phyloP scores from a whole-genome alignment of 2,113 vertebrate species.

The Neogobius melanostomus region DNA sequence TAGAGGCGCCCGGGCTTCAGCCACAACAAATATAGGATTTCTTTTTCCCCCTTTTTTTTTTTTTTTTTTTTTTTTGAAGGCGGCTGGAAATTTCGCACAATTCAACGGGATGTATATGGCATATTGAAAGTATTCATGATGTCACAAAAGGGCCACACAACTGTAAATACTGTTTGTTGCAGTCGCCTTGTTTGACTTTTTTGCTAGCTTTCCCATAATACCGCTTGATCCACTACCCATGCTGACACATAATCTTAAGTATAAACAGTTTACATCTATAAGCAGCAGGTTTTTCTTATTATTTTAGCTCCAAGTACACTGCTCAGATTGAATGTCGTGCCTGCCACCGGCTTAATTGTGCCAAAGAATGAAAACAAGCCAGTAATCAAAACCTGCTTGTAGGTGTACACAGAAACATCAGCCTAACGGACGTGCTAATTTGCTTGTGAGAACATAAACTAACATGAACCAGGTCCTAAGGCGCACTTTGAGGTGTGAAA shows the following conservation, averaged over 20 bases:
- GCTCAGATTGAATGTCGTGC: background rate
- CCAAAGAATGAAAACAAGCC: background rate
- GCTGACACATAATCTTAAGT: too few relatives aligned
- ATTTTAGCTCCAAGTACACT: background rate
- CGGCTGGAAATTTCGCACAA: background rate
- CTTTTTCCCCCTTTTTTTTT: too few relatives aligned
- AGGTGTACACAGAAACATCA: background rate
- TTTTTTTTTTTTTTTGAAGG: background rate
- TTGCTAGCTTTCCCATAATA: background rate
- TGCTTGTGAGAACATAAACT: background rate
- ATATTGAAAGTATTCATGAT: background rate
- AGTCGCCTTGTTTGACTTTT: background rate
- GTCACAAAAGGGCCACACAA: background rate
- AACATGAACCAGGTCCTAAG: constrained; percentile 51
- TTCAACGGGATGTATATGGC: background rate
- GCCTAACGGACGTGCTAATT: background rate
- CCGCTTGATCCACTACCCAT: background rate
- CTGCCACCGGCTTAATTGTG: background rate
- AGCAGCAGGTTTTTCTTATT: background rate
- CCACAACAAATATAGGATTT: background rate
- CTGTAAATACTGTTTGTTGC: background rate
- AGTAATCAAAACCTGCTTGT: constrained; percentile 14
- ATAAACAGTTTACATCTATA: too few relatives aligned
- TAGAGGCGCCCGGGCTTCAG: background rate
- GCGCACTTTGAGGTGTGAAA: constrained; percentile 48